A percentile compares a stretch with the other conserved stretches of the same genome.
phyloP scores from a whole-genome alignment of 35 echinoderm and acorn worm genomes.

The Nesometra sesokonis region DNA sequence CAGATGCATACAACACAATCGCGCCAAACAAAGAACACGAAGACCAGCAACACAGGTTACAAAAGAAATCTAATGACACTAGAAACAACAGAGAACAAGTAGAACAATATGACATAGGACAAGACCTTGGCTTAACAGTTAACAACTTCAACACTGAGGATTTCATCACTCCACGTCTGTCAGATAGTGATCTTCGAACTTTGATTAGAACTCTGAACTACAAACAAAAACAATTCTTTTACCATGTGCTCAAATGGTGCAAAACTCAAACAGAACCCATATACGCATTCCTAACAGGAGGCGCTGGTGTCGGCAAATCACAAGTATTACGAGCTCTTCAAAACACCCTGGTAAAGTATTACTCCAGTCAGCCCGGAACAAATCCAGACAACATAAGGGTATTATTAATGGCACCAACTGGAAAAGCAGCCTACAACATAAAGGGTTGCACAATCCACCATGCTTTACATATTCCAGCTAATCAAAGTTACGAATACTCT shows the following conservation, averaged over 20 bases:
- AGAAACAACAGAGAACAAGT: not conserved
- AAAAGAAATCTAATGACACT: not conserved
- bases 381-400: conserved; percentile 2
- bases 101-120: conserved; percentile 39
- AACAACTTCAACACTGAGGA: conserved; percentile 10
- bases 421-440: conserved; percentile 32
- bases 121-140: conserved; percentile 24
- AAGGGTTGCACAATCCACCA: conserved; percentile 20
- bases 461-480: conserved; percentile 16
- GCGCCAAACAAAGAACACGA: conserved; percentile 31
- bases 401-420: conserved; percentile 19
- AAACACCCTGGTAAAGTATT: conserved; percentile 25
- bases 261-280: conserved; percentile 14
- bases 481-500: conserved; percentile 14
- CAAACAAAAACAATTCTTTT: conserved; percentile 37
- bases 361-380: not conserved
- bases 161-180: not conserved
- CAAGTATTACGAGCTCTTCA: conserved; percentile 27
- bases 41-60: not conserved
- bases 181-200: conserved; percentile 6
- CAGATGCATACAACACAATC: not conserved
- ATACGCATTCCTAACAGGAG: conserved; percentile 49
- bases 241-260: conserved; percentile 20
- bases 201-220: conserved; percentile 19
- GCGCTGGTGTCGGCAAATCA: conserved; percentile 54